These are phyloP conservation scores for Adrianichthys oophorus DNA, from an alignment of 2,797 vertebrate genomes.

Conservation along the genomic window DNA sequence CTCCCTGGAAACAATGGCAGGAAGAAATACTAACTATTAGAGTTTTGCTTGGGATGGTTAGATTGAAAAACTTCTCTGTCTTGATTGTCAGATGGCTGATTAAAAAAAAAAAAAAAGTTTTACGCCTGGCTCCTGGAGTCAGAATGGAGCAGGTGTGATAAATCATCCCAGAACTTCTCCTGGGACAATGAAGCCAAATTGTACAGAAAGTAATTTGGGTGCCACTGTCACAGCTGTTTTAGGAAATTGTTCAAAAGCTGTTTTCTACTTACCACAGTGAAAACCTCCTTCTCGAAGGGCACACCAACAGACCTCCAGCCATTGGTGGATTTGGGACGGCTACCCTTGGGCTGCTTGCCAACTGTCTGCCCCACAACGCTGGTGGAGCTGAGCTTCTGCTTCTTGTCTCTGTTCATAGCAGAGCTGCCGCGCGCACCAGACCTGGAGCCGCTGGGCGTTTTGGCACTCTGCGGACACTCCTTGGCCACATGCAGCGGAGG, in stretches of 20 bases:
- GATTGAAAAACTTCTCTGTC: conserved; percentile 17
- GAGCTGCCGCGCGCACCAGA: conserved; percentile 81
- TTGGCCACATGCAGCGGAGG: conserved; percentile 84
- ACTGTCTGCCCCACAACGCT: conserved; percentile 76
- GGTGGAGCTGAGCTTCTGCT: conserved; percentile 81
- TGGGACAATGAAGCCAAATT: conserved; percentile 18
- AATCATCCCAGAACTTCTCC: conserved; percentile 11
- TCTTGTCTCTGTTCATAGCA: conserved; percentile 83
- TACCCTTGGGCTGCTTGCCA: conserved; percentile 88
- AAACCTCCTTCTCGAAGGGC: conserved; percentile 93
- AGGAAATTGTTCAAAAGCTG: conserved; percentile 29
- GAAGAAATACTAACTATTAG: conserved; percentile 34
- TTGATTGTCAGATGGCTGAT: conserved; percentile 11
- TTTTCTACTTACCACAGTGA: conserved; percentile 87
- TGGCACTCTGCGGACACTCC: conserved; percentile 93
- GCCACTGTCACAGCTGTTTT: conserved; percentile 8
- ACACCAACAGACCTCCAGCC: conserved; percentile 93
- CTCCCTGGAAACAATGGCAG: conserved; percentile 79
- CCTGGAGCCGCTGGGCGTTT: conserved; percentile 91
- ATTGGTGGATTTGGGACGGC: conserved; percentile 88
- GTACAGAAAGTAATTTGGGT: conserved; percentile 31
- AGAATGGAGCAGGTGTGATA: conserved; percentile 9
- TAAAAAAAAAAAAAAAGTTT: conserved; percentile 1
- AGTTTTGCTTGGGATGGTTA: conserved; percentile 28
- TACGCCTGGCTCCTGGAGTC: conserved; percentile 6